Conservation (phyloP, 1,140 invertebrate species). For the Panagrolaimus sp. region DNA sequence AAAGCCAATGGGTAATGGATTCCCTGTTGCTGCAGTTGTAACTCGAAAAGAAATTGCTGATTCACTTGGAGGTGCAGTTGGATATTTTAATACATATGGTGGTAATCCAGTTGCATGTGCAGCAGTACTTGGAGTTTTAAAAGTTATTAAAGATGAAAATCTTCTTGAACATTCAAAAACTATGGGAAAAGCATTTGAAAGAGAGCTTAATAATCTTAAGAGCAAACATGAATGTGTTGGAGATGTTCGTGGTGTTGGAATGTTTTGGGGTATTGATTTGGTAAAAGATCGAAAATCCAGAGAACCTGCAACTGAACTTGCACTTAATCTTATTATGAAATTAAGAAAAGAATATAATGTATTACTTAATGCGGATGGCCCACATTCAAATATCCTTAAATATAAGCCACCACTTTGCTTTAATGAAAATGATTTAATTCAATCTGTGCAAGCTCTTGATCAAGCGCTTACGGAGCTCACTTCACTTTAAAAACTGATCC, state of each 20-base stretch:
- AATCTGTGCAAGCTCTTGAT: slow-evolving; percentile 32
- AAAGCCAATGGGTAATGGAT: slow-evolving; percentile 87
- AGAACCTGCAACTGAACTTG: slow-evolving; percentile 74
- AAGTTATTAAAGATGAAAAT: slow-evolving; percentile 81
- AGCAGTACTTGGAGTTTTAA: slow-evolving; percentile 85
- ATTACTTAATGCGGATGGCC: slow-evolving; percentile 84
- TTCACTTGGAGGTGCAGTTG: slow-evolving; percentile 82
- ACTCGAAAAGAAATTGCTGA: slow-evolving; percentile 85
- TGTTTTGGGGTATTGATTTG: slow-evolving; percentile 88
- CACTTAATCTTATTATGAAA: slow-evolving; percentile 69
- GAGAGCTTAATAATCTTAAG: slow-evolving; percentile 68
- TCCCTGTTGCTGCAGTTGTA: slow-evolving; percentile 91
- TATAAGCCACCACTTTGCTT: slow-evolving; percentile 96
- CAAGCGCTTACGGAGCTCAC: slow-evolving; percentile 19
- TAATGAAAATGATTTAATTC: slow-evolving; percentile 40
- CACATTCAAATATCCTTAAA: slow-evolving; percentile 86
- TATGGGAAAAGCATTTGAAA: slow-evolving; percentile 74
- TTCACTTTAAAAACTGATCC: no score
- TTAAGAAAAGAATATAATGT: slow-evolving; percentile 72
- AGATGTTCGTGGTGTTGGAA: slow-evolving; percentile 70
- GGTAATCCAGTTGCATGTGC: slow-evolving; percentile 96
- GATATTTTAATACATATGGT: slow-evolving; percentile 96
- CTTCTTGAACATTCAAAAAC: slow-evolving; percentile 73
- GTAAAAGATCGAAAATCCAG: slow-evolving; percentile 72
- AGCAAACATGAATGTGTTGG: slow-evolving; percentile 73